phyloP scores from a whole-genome alignment of 2,797 vertebrate species.

The Numenius phaeopus region DNA sequence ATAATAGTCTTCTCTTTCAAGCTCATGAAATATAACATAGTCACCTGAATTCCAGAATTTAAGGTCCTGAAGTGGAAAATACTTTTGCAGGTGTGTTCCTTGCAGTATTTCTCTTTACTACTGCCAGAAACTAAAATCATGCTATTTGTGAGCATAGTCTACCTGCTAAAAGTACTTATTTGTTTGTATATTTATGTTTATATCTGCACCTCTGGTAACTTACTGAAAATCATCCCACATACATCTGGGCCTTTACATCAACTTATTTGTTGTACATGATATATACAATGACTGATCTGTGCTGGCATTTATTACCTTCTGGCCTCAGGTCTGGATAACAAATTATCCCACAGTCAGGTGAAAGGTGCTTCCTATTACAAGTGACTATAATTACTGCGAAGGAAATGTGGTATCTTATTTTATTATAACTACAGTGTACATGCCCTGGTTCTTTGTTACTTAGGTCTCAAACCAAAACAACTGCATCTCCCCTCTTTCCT shows the following conservation, averaged over 20 bases:
- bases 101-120: not conserved
- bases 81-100: not conserved
- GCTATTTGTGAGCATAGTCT: not conserved
- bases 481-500: accelerated
- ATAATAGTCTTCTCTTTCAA: not conserved
- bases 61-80: not conserved
- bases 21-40: not conserved
- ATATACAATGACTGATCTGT: not conserved
- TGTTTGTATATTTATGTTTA: not conserved
- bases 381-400: not conserved
- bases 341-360: not conserved
- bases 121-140: not conserved
- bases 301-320: not conserved
- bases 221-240: not conserved
- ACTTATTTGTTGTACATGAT: not conserved
- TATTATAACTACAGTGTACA: not conserved
- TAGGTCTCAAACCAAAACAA: not conserved
- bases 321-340: not conserved
- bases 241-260: not conserved
- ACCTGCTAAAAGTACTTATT: not conserved
- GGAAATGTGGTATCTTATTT: not conserved
- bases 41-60: not conserved
- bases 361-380: not conserved
- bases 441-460: not conserved
- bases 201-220: not conserved